Evolutionary conservation across 1,140 invertebrate genomes (phyloP).

Genomic region (Drosophila parvula): DNA sequence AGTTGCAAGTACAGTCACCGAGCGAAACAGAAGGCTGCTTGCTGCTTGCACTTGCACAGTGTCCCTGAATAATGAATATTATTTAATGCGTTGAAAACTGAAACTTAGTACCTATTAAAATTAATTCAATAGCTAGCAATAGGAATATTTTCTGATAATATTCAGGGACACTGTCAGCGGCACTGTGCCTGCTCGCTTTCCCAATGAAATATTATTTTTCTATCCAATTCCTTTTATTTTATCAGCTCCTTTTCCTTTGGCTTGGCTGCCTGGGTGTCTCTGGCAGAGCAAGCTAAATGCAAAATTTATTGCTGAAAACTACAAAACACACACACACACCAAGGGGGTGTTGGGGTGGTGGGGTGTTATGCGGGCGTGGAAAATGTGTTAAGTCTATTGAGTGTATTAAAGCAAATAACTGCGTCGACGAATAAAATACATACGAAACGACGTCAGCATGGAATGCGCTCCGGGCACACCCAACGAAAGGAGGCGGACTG

Average conservation of each 20-base stretch:
- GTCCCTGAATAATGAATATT: background rate
- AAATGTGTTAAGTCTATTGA: constrained; percentile 83
- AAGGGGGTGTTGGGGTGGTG: constrained; percentile 8
- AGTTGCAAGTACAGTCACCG: constrained; percentile 16
- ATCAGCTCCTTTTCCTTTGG: constrained; percentile 21
- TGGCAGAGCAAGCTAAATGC: constrained; percentile 74
- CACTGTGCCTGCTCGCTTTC: constrained; percentile 24
- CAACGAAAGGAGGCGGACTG: background rate
- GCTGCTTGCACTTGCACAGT: constrained; percentile 15
- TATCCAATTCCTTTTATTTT: constrained; percentile 27
- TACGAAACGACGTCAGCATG: constrained; percentile 30
- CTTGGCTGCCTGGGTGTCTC: constrained; percentile 36
- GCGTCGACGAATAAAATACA: constrained; percentile 78
- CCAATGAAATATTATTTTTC: constrained; percentile 38
- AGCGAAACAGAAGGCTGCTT: background rate
- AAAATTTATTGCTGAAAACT: constrained; percentile 81
- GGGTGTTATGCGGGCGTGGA: constrained; percentile 53
- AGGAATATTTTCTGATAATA: background rate
- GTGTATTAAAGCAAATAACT: constrained; percentile 83
- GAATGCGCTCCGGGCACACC: constrained; percentile 28
- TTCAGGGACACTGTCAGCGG: background rate
- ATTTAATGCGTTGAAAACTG: background rate
- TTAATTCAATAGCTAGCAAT: background rate
- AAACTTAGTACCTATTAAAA: background rate
- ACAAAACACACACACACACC: constrained; percentile 54